phyloP scores from a whole-genome alignment of 2,797 vertebrate genomes.

The Sebastes melanostomus region DNA sequence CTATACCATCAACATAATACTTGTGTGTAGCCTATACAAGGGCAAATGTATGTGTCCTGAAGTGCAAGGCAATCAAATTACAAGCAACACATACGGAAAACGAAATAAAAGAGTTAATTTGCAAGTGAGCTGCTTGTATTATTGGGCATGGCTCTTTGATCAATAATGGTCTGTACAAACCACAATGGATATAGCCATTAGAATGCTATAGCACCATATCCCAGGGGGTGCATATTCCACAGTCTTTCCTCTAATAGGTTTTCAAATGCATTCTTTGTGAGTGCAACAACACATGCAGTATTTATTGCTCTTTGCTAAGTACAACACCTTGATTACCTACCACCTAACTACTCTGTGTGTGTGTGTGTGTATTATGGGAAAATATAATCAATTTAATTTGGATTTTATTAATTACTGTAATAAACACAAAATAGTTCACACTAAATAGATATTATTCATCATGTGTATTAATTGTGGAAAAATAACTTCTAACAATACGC shows the following conservation, averaged over 20 bases:
- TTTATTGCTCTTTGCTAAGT: slow-evolving; percentile 60
- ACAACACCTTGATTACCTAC: slow-evolving; percentile 55
- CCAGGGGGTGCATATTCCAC: slow-evolving; percentile 68
- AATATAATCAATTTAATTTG: slow-evolving; percentile 1
- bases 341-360: slow-evolving; percentile 25
- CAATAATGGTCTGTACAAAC: slow-evolving; percentile 75
- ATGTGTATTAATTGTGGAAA: no score
- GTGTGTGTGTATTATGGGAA: slow-evolving; percentile 20
- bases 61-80: slow-evolving; percentile 3
- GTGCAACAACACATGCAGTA: slow-evolving; percentile 75
- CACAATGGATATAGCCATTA: slow-evolving; percentile 77
- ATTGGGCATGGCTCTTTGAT: slow-evolving; percentile 71
- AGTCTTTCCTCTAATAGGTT: slow-evolving; percentile 75
- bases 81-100: slow-evolving; percentile 36
- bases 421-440: neutral
- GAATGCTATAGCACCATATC: slow-evolving; percentile 64
- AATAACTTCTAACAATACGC: neutral
- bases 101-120: slow-evolving; percentile 59
- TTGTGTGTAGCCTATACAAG: neutral
- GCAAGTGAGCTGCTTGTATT: slow-evolving; percentile 62
- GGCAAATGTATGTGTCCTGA: neutral
- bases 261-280: slow-evolving; percentile 74
- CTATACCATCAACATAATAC: neutral
- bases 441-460: neutral
- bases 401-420: neutral